Evolutionary conservation across 2,888 invertebrate genomes (phyloP), one percentile per base, ranked within the genome.

Genomic region (Diachrysia chrysitis): DNA sequence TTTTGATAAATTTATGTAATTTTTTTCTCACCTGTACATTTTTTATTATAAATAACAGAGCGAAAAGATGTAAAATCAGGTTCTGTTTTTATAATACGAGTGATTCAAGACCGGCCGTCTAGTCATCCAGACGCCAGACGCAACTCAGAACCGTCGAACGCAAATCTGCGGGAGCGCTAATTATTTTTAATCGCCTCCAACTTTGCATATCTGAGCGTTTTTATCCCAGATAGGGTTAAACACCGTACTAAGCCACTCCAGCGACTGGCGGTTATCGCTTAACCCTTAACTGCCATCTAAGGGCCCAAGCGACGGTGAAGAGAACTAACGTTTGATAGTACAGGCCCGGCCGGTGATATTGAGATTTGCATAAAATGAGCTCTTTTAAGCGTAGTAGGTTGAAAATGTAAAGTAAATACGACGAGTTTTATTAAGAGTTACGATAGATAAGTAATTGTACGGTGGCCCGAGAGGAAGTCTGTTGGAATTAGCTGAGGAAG

Each of bases 281-380:
- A 78, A 81, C 78, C 80, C 83, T 77, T 83, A 89, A 90, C 84
- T 84, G 85, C 85, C 83, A 84, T 79, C 85, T 88, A 87, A 87
- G 87, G 85, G 82, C 69, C 68, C 66, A 76, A 85, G 85, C 82
- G 86, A 84, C 85, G 73, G 73, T 57, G 66, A 74, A 72, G 76
- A 74, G 77, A 83, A 85, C 86, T 85, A 79, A 82, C 81, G 83
- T 83, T 76, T 71, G 79, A 84, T 85, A 79, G 80, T 77, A 80
- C 56, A 63, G 68, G 73, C 57, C 63, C n/a, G 63, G 70, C 67
- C 73, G 66, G 68, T 69, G 85, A 84, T 86, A 89, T 87, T 85
- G 83, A 84, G 85, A 91, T 92, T 92, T 90, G 87, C 91, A 89
- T 91, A 84, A 89, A 90, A 90, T 88, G 88, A 90, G 85, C 83